Conservation (phyloP, 2,888 invertebrate genomes). For the Meiosimyza platycephala region DNA sequence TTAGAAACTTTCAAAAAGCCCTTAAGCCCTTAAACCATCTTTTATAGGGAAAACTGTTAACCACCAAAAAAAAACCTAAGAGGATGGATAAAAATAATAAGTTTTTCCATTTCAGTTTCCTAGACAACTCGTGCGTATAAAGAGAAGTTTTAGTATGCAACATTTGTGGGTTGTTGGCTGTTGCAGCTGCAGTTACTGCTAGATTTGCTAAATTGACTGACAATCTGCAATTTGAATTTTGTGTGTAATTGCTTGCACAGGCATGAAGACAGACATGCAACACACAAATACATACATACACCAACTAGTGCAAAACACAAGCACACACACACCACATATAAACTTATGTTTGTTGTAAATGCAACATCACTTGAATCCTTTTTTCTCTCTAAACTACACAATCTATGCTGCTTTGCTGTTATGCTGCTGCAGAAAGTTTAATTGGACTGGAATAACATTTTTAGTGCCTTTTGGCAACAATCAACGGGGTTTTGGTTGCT, state of each 20-base stretch:
- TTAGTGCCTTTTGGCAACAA: constrained; percentile 25
- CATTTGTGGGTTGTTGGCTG: too few species aligned
- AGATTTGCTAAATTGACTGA: constrained; percentile 19
- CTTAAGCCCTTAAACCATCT: too few species aligned
- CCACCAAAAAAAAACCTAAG: too few species aligned
- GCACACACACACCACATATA: neutral
- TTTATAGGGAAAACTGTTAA: too few species aligned
- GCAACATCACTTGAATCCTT: too few species aligned
- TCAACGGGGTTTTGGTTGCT: neutral
- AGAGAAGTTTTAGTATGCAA: too few species aligned
- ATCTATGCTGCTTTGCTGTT: neutral
- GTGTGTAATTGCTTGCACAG: neutral
- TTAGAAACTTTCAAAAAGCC: too few species aligned
- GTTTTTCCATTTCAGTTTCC: too few species aligned
- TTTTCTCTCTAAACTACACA: too few species aligned
- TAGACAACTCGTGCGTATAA: too few species aligned
- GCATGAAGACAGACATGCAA: neutral
- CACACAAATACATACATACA: neutral
- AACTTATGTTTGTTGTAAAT: neutral
- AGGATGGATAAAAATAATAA: too few species aligned
- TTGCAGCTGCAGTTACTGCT: neutral
- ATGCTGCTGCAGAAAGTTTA: constrained; percentile 12
- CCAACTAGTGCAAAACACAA: neutral
- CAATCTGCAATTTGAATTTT: constrained; percentile 10
- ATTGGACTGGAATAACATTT: constrained; percentile 32